Base-by-base conservation (phyloP, 2,113 vertebrate genomes). In the Brevimyrus niger region DNA sequence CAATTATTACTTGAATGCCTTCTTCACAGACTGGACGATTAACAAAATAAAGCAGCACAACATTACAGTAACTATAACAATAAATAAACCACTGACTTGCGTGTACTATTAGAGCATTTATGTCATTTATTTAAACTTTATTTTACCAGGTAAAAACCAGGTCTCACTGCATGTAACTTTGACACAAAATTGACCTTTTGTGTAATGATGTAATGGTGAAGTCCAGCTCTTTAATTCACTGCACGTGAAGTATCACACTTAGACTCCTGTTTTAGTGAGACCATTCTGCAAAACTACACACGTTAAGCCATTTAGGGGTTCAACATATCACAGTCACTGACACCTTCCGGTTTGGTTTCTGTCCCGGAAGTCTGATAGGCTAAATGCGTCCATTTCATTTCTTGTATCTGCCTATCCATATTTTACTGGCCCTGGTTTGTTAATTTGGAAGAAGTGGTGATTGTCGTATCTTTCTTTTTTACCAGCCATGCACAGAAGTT, bases 401-500 rank as follows among this genome's bases (percentile, higher is more conserved):
- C 4, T 1, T 76, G 13, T 35, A 38, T 38, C 11, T 76, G 31
- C 15, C 31, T 11, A 65, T 9, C n/a, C 69, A 38, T 38, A 76
- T 38, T 76, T 38, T 15, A 19, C 31, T 42, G 73, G 15, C 17
- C 35, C 35, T 19, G 0, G 31, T 42, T 42, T 5, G 35, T 76
- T 6, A 5, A 42, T 42, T 19, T 80, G 31, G 15, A 13, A 42
- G 13, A 80, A 42, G 31, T 35, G 44, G 1, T 83, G 35, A 83
- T 23, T 44, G 19, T 83, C 21, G 2, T 80, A 17, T 42, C 31
- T 82, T 44, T 21, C 31, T 44, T 44, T 44, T 82, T 76, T 58
- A 94, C 88, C 92, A 99, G 98, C 98, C 98, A 0, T 99, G 97
- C 90, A 98, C 97, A 0, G 98, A 99, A 95, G 98, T 99, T n/a